Evolutionary conservation across 2,797 vertebrate species (phyloP).

Genomic region (Anableps anableps): DNA sequence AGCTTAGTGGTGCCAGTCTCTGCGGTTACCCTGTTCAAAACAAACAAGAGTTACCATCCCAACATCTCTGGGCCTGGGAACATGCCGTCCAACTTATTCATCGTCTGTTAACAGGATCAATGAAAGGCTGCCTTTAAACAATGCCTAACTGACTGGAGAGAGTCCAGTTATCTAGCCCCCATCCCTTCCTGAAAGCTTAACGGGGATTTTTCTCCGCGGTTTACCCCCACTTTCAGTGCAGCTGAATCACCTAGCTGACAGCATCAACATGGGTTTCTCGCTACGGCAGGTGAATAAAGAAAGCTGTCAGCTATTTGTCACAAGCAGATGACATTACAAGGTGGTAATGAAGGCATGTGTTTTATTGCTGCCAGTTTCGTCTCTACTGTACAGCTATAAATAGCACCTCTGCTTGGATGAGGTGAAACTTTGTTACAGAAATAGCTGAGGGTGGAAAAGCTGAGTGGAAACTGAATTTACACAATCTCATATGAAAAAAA

Average conservation of each 20-base stretch:
- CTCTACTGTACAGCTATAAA: slow-evolving; percentile 19
- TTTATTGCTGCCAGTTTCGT: slow-evolving; percentile 22
- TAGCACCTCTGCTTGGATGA: slow-evolving; percentile 13
- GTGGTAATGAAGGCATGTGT: slow-evolving; percentile 20
- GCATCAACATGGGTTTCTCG: slow-evolving; percentile 4
- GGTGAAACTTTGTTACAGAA: slow-evolving; percentile 32
- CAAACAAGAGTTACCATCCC: slow-evolving; percentile 77
- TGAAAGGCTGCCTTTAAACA: slow-evolving; percentile 47
- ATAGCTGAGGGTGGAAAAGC: slow-evolving; percentile 38
- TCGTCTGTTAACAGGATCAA: slow-evolving; percentile 37
- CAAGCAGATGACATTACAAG: slow-evolving; percentile 12
- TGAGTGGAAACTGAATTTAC: slow-evolving; percentile 11
- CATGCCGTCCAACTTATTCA: slow-evolving; percentile 67
- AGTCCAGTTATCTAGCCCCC: slow-evolving; percentile 34
- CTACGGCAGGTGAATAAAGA: background rate
- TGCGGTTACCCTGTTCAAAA: slow-evolving; percentile 62
- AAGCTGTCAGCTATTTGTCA: slow-evolving; percentile 21
- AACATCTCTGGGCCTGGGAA: slow-evolving; percentile 63
- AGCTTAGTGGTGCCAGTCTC: slow-evolving; percentile 55
- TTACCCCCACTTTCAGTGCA: slow-evolving; percentile 20
- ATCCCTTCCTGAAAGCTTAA: background rate
- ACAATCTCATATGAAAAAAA: slow-evolving; percentile 15
- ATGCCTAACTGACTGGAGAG: slow-evolving; percentile 35
- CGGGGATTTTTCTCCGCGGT: background rate
- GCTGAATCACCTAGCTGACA: slow-evolving; percentile 17